A percentile compares a stretch with the other conserved stretches of the same genome.
Conservation (phyloP, 2,797 vertebrate species). For the Ateles fusciceps region DNA sequence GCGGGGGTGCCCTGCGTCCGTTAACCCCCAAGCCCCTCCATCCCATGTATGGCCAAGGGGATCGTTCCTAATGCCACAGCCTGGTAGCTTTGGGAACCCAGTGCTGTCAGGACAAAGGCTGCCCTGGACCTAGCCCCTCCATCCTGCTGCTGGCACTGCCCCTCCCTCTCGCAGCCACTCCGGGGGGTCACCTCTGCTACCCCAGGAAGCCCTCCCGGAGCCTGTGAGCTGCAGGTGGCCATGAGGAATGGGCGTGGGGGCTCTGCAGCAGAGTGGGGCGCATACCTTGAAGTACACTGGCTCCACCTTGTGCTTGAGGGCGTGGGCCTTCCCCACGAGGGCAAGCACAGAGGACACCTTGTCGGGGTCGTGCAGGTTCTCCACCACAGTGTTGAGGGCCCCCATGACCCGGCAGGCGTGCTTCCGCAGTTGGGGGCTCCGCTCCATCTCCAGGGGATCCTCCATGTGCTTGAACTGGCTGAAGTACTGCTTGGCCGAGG, state of each 20-base stretch:
- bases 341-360: conserved; percentile 94
- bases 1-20: accelerated
- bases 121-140: background rate
- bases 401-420: conserved; percentile 95
- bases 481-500: conserved; percentile 98
- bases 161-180: background rate
- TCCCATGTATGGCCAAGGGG: background rate
- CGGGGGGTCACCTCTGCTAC: background rate
- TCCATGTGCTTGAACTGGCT: conserved; percentile 98
- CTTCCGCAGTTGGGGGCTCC: conserved; percentile 92
- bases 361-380: conserved; percentile 94
- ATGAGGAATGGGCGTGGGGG: background rate
- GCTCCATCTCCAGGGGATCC: conserved; percentile 95
- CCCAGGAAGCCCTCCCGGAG: background rate
- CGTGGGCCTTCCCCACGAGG: conserved; percentile 95
- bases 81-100: background rate
- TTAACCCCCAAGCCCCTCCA: background rate
- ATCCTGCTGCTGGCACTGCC: background rate
- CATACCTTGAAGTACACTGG: conserved; percentile 97
- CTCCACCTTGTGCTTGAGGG: conserved; percentile 98
- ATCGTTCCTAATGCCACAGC: no score
- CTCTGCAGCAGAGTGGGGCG: accelerated
- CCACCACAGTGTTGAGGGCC: conserved; percentile 95
- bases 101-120: background rate
- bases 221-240: background rate